Conservation (phyloP, 2,797 vertebrate genomes). For the Alectoris magna region DNA sequence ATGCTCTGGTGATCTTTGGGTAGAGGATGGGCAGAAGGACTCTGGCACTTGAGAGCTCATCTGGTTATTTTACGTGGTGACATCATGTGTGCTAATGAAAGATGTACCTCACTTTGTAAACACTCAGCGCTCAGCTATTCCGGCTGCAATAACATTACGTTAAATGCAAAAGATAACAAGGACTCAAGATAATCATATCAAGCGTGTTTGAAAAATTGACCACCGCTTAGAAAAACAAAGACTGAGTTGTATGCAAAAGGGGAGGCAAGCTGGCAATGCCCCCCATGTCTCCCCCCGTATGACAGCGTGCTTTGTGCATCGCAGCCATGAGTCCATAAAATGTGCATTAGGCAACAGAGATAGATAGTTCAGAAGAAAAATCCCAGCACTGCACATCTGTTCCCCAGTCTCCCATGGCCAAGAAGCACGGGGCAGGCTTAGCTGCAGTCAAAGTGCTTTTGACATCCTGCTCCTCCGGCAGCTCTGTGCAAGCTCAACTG, state of each 20-base stretch:
- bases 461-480: neutral
- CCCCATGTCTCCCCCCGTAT: neutral
- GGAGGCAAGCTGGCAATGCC: neutral
- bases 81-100: neutral
- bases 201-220: neutral
- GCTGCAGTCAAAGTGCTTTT: neutral
- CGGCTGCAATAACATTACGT: neutral
- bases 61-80: neutral
- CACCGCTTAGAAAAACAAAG: neutral
- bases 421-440: neutral
- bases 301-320: accelerated
- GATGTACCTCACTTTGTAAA: neutral
- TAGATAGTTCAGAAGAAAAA: neutral
- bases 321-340: neutral
- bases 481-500: constrained; percentile 33
- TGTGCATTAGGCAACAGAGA: neutral
- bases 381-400: neutral
- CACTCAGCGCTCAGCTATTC: accelerated
- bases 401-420: neutral
- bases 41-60: neutral
- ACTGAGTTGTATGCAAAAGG: neutral
- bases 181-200: neutral
- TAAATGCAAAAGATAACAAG: neutral
- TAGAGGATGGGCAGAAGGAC: neutral
- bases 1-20: neutral